Conservation (phyloP, 2,888 invertebrate genomes). For the Matsumyia berberina region DNA sequence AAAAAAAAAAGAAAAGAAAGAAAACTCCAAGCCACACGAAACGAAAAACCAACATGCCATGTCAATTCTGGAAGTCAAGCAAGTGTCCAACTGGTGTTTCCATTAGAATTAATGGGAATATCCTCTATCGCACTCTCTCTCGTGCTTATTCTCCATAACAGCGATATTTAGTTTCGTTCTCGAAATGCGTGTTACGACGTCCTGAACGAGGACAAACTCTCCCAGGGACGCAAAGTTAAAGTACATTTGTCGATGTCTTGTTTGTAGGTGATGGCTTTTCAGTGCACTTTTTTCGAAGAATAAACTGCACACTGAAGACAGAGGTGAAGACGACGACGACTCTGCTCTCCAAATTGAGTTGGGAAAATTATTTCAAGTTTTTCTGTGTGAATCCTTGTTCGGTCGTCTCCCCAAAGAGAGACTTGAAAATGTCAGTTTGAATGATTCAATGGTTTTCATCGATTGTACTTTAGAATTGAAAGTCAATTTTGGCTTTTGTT, state of each 20-base stretch:
- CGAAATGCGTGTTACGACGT: constrained; percentile 26
- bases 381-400: neutral
- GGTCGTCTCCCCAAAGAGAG: constrained; percentile 13
- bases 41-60: constrained; percentile 41
- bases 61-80: constrained; percentile 50
- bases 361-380: constrained; percentile 39
- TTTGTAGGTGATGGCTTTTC: constrained; percentile 13
- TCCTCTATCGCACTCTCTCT: neutral
- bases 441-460: constrained; percentile 68
- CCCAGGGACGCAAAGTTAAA: constrained; percentile 23
- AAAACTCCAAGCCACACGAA: neutral
- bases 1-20: neutral
- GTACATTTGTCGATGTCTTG: constrained; percentile 42
- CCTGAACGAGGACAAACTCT: constrained; percentile 41
- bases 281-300: neutral
- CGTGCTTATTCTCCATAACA: neutral
- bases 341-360: constrained; percentile 25
- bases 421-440: constrained; percentile 45
- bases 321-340: constrained; percentile 12
- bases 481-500: constrained; percentile 57
- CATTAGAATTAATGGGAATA: constrained; percentile 63
- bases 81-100: constrained; percentile 56
- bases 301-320: neutral
- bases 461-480: constrained; percentile 59
- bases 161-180: constrained; percentile 24